A percentile compares a stretch with the other conserved stretches of the same genome.
Evolutionary conservation across 2,113 vertebrate genomes (phyloP).

Genomic region (Clarias macrocephalus): DNA sequence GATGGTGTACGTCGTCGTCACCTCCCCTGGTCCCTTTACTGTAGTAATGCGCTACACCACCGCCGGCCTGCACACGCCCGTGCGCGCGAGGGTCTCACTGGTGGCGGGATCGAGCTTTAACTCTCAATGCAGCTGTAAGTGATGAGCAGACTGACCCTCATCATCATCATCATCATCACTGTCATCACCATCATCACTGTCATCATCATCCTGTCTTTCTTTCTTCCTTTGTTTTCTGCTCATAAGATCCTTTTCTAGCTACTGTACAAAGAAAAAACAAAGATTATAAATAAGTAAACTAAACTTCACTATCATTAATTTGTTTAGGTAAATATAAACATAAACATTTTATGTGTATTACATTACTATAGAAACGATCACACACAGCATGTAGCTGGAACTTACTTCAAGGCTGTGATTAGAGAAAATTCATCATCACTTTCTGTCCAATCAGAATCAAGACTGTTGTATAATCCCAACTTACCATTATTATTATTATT

Average conservation of each 20-base stretch:
- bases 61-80: conserved; percentile 66
- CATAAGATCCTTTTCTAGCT: not conserved
- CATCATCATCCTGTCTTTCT: conserved; percentile 14
- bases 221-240: not conserved
- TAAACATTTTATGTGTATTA: not conserved
- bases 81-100: conserved; percentile 76
- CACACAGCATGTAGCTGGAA: not conserved
- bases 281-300: not conserved
- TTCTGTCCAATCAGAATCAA: not conserved
- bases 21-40: conserved; percentile 79
- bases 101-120: conserved; percentile 76
- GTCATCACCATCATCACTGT: conserved; percentile 21
- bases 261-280: too few species aligned
- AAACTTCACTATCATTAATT: not conserved
- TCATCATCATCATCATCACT: conserved; percentile 7
- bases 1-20: conserved; percentile 74
- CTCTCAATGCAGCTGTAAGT: conserved; percentile 84
- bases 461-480: not conserved
- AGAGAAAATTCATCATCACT: not conserved
- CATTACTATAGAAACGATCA: not conserved
- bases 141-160: conserved; percentile 56
- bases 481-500: not conserved
- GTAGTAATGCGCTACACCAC: conserved; percentile 78
- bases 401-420: not conserved
- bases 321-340: not conserved